Base-by-base conservation (phyloP, 2,797 vertebrate genomes). In the Chiloscyllium punctatum region DNA sequence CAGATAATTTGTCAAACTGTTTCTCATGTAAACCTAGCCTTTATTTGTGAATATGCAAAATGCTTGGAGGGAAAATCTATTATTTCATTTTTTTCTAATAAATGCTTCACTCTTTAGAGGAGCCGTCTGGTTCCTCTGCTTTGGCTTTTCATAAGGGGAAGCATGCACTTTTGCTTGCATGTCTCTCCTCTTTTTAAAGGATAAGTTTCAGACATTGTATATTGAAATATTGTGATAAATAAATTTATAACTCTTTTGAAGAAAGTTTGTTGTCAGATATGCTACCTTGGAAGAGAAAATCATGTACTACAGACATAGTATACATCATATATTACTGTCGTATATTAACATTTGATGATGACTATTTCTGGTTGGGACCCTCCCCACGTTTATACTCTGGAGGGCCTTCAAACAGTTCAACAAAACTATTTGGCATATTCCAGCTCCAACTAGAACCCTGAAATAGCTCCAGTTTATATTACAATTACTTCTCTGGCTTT, bases 51-150 rank as follows among this genome's bases (percentile, higher is more conserved):
- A 90, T 62, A 6, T 62, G 25, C 42, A 90, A 91, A 66, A n/a
- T 30, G 11, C 66, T 21, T 68, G 62, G 7, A 16, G 62, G 6
- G 11, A 62, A 91, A n/a, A 48, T 66, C 90, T 62, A 84, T 92
- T 96, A 84, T 96, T 97, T 95, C 42, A 48, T 48, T 48, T 96
- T 48, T 96, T 96, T 96, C 96, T 96, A 96, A 97, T 96, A 97
- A 96, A 98, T 97, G 97, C 97, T 97, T 97, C 97, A 3, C 96
- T 96, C 97, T 97, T 96, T 97, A 99, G 99, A 98, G 97, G 98
- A 99, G 98, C 98, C 99, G 99, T 98, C 99, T 98, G 98, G 99
- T 42, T 0, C 95, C 71, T 62, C 51, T 92, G 79, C 96, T 96
- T 87, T 96, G 69, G 37, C 62, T 8, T 66, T 66, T 5, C 27